Conservation (phyloP, 2,888 invertebrate genomes). For the Latheticus oryzae region DNA sequence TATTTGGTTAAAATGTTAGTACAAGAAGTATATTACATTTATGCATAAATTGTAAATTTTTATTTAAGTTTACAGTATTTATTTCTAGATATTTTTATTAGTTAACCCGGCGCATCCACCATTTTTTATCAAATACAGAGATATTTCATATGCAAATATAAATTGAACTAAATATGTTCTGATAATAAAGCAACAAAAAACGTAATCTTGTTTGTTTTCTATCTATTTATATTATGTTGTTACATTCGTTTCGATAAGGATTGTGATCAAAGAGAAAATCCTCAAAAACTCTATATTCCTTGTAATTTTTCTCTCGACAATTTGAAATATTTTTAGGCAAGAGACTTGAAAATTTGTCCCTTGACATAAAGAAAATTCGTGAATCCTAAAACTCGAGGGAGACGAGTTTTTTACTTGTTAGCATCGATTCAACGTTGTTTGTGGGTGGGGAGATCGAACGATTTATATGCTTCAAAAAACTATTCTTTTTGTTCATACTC, state of each 20-base stretch:
- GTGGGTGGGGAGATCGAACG: constrained; percentile 56
- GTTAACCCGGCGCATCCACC: constrained; percentile 14
- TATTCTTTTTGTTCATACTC: constrained; percentile 41
- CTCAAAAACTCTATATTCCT: constrained; percentile 2
- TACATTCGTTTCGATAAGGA: constrained; percentile 1
- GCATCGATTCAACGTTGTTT: constrained; percentile 56
- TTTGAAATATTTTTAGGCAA: constrained; percentile 38
- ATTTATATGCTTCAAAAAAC: constrained; percentile 54
- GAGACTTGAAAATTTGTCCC: constrained; percentile 52
- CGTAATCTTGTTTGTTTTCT: neutral
- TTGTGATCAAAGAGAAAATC: constrained; percentile 12
- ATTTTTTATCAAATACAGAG: neutral
- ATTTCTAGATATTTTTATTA: too few relatives aligned
- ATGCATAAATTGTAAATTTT: too few relatives aligned
- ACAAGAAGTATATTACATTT: too few relatives aligned
- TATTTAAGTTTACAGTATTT: too few relatives aligned
- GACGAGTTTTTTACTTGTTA: constrained; percentile 54
- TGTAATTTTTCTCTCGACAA: constrained; percentile 31
- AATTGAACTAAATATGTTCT: neutral
- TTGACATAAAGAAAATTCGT: constrained; percentile 49
- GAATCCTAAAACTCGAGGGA: constrained; percentile 51
- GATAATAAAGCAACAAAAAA: neutral
- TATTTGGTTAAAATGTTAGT: too few relatives aligned
- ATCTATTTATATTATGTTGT: constrained; percentile 1
- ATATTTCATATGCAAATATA: too few relatives aligned